These are phyloP conservation scores for Coleophora flavipennella DNA, from an alignment of 2,888 invertebrate genomes.

Conservation along the genomic window DNA sequence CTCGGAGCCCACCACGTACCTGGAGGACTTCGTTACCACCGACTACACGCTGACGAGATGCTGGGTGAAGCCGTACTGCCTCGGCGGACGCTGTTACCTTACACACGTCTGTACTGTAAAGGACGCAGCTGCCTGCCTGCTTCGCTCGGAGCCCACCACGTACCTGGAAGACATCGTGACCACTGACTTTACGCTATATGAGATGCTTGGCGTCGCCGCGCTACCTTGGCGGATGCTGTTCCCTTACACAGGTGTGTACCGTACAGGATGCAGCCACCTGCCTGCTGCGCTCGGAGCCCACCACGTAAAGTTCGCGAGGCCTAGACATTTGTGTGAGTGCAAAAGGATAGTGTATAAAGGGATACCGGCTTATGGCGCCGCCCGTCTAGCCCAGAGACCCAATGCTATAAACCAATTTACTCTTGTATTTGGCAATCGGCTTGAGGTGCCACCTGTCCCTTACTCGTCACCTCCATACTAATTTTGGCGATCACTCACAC, in stretches of 20 bases:
- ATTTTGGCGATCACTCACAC: too few relatives aligned
- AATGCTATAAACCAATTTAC: too few relatives aligned
- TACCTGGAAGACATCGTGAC: slow-evolving; percentile 56
- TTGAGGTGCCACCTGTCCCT: too few relatives aligned
- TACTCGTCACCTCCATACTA: too few relatives aligned
- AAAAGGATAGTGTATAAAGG: too few relatives aligned
- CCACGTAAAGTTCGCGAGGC: too few relatives aligned
- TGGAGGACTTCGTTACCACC: slow-evolving; percentile 58
- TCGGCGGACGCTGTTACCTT: slow-evolving; percentile 45
- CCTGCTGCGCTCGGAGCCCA: slow-evolving; percentile 54
- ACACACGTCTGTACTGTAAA: slow-evolving; percentile 26
- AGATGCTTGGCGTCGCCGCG: slow-evolving; percentile 62
- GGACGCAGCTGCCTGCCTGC: slow-evolving; percentile 51
- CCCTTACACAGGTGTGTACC: slow-evolving; percentile 36
- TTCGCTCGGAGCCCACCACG: slow-evolving; percentile 57
- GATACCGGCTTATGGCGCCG: too few relatives aligned
- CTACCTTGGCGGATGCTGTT: slow-evolving; percentile 50
- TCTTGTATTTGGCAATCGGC: too few relatives aligned
- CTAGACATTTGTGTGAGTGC: too few relatives aligned
- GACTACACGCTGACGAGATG: slow-evolving; percentile 61
- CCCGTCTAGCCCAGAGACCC: too few relatives aligned
- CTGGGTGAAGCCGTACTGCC: slow-evolving; percentile 60
- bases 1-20: slow-evolving; percentile 54
- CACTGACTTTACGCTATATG: slow-evolving; percentile 59
- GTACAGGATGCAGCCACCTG: slow-evolving; percentile 60